Base-by-base conservation (phyloP, 2,888 invertebrate genomes). In the Microplitis deprimator region DNA sequence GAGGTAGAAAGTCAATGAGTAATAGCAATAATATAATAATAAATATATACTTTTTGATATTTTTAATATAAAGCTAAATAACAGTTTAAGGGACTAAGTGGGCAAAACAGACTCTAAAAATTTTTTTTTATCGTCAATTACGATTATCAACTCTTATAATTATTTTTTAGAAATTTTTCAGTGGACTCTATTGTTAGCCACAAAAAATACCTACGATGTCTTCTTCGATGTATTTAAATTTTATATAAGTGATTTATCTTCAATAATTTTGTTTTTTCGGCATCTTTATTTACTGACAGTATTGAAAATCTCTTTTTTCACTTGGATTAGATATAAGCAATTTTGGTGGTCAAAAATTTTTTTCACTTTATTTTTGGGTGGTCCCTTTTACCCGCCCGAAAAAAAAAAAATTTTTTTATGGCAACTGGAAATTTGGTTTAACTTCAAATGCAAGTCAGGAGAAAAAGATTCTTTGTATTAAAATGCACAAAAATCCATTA, bases 1-100 rank as follows among this genome's bases (percentile, higher is more conserved):
- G 40, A 67, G 20, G 59, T 73, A 59, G 38, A 59, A 73, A 73
- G 64, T 73, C 50, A 73, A 64, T 39, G 64, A 13, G 20, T 59
- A 68, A 68, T 38, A 68, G 6, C 17, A 16, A 39, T 41, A 39
- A 41, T 41, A 40, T 65, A 6, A 67, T 10, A 50, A 5, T 50
- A 13, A 29, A 29, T 29, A 29, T 29, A 29, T 29, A 29, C 29
- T 29, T 64, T 64, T 64, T 64, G 17, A 20, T 4, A 13, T 20
- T 7, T 20, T 65, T 65, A 8, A 29, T 29, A 29, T 29, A 29
- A 29, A 29, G 1, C 29, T 29, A 29, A 29, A 29, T 29, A 29
- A 29, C 29, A 29, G 29, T 29, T 65, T 29, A 29, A 29, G 29
- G 29, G 29, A 29, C 29, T 29, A 3, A 29, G 29, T 29, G 29